Base-by-base conservation (phyloP, 2,113 vertebrate genomes). In the Uria aalge region DNA sequence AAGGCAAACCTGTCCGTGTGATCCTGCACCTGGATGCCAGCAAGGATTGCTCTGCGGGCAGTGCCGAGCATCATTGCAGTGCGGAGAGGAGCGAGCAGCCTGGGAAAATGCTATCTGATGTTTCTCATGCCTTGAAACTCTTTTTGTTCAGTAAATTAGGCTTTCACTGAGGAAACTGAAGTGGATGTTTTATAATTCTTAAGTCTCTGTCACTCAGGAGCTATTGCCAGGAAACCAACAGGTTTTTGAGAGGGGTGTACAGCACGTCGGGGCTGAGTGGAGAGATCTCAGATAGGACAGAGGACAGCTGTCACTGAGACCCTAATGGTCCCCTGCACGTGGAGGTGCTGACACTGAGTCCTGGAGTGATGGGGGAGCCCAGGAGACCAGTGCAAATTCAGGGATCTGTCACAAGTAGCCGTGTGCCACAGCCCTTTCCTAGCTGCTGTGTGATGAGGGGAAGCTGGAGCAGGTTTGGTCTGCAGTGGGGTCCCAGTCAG, bases 1-100 rank as follows among this genome's bases (percentile, higher is more conserved):
- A 82, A 87, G 53, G 78, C 73, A 89, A 56, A 85, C 30, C 68
- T 56, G 68, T 30, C 78, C 6, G 0, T 95, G 88, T 71, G 87
- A 93, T 95, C 76, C 48, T 30, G 64, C 69, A 56, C 75, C 89
- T 92, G 96, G 53, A 47, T 36, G 78, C 67, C 72, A 86, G 87
- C 50, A 48, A 60, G 89, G 71, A 76, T 63, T 56, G 74, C 68
- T 95, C 60, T 41, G 84, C 6, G 0, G 68, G 81, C 84, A 85
- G 45, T 4, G 72, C 86, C 88, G 89, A 86, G 77, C 90, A 53
- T 56, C 45, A 9, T 5, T 9, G 69, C 81, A n/a, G 26, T 7
- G 55, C 3, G 1, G 67, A n/a, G 55, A 43, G 15, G 38, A 68
- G 71, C 21, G 20, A 76, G 63, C 56, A 53, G 77, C n/a, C 59